These are phyloP conservation scores for Phalloptychus januarius DNA, from an alignment of 2,797 vertebrate species.

Conservation along the genomic window DNA sequence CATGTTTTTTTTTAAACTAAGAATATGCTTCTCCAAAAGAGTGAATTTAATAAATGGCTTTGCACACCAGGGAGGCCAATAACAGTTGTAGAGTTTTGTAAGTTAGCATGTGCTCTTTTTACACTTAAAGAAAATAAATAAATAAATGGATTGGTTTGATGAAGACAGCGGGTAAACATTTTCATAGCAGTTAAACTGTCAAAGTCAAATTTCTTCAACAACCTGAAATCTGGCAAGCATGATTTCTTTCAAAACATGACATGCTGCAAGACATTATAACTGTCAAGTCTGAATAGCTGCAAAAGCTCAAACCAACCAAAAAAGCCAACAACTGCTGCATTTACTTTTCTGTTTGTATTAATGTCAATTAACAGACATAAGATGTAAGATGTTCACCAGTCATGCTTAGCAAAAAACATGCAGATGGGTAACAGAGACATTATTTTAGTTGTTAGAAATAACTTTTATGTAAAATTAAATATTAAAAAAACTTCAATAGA, in stretches of 20 bases:
- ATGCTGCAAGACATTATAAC: not conserved
- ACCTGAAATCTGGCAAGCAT: not conserved
- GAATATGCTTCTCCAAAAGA: not conserved
- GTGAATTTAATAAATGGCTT: not conserved
- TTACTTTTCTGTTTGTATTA: not conserved
- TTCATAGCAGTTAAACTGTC: not conserved
- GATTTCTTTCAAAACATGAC: not conserved
- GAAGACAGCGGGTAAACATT: conserved; percentile 2
- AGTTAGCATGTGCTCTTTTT: not conserved
- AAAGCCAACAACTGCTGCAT: not conserved
- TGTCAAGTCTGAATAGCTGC: not conserved
- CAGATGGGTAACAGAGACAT: not conserved
- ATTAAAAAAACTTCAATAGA: not conserved
- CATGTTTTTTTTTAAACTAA: not conserved
- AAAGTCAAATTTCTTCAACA: not conserved
- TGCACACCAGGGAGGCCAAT: not conserved
- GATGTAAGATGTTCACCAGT: not conserved
- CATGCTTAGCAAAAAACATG: not conserved
- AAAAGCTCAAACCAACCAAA: not conserved
- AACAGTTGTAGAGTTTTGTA: not conserved
- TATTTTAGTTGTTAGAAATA: no score
- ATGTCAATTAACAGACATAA: not conserved
- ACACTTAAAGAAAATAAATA: not conserved
- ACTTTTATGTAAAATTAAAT: no score
- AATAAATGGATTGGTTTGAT: not conserved